Percentiles rank a stretch among this genome's conserved stretches.
These are phyloP conservation scores for Dromococcyx pavoninus DNA, from an alignment of 2,797 vertebrate genomes.

Conservation along the genomic window DNA sequence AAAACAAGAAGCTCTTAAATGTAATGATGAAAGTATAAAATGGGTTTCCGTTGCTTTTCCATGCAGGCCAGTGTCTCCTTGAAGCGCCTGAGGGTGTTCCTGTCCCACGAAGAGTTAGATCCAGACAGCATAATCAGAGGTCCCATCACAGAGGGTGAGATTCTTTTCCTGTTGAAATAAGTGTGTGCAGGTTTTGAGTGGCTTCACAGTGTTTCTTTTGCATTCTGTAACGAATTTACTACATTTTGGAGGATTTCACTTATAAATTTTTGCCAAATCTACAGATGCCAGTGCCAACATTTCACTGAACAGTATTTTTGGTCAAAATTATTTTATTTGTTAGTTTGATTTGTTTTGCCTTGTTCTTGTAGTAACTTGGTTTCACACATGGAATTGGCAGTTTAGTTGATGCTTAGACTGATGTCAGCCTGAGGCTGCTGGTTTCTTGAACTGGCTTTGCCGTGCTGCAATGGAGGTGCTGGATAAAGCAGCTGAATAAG, in stretches of 20 bases:
- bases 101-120: slow-evolving; percentile 93
- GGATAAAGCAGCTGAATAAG: background rate
- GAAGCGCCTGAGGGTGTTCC: slow-evolving; percentile 90
- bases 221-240: background rate
- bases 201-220: background rate
- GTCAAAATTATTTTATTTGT: background rate
- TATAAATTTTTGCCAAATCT: background rate
- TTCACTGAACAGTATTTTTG: background rate
- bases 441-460: background rate
- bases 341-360: background rate
- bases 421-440: background rate
- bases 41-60: background rate
- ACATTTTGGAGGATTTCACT: background rate
- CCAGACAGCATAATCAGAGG: slow-evolving; percentile 83
- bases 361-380: background rate
- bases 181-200: background rate
- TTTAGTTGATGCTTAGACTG: background rate
- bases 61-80: slow-evolving; percentile 91
- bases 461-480: background rate
- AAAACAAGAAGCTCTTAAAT: background rate
- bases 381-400: background rate
- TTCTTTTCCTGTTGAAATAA: background rate
- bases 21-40: background rate
- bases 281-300: background rate
- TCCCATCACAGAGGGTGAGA: slow-evolving; percentile 76